Evolutionary conservation across 2,888 invertebrate species (phyloP).

Genomic region (Melinaea menophilus): DNA sequence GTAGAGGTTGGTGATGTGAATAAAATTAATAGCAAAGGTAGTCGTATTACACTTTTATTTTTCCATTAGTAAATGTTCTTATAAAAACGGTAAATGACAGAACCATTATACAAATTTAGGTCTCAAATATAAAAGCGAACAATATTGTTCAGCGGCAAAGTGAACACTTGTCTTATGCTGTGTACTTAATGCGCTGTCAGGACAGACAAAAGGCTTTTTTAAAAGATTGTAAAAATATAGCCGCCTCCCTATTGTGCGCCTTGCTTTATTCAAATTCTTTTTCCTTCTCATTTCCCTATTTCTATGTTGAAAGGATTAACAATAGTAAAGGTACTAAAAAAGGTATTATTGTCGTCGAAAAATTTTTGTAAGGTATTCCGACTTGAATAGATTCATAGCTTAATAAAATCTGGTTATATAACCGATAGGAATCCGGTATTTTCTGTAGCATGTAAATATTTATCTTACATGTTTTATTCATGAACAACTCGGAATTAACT

Average conservation of each 20-base stretch:
- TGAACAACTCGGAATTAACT: too few relatives aligned
- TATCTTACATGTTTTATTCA: too few relatives aligned
- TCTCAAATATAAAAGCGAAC: slow-evolving; percentile 49
- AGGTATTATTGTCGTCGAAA: slow-evolving; percentile 19
- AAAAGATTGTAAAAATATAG: slow-evolving; percentile 69
- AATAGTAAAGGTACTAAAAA: slow-evolving; percentile 58
- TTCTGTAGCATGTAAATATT: too few relatives aligned
- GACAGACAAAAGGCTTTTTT: slow-evolving; percentile 63
- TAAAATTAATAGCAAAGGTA: too few relatives aligned
- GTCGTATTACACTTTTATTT: slow-evolving; percentile 3
- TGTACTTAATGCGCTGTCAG: slow-evolving; percentile 66
- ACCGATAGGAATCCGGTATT: background rate
- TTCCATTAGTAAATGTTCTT: slow-evolving; percentile 11
- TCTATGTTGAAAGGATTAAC: slow-evolving; percentile 71
- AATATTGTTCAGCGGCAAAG: slow-evolving; percentile 54
- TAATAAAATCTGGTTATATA: slow-evolving; percentile 8
- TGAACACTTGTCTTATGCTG: slow-evolving; percentile 68
- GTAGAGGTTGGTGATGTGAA: too few relatives aligned
- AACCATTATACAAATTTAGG: slow-evolving; percentile 29
- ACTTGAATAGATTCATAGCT: slow-evolving; percentile 11
- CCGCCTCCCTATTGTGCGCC: slow-evolving; percentile 56
- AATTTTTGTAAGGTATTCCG: slow-evolving; percentile 11
- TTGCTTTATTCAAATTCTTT: slow-evolving; percentile 62
- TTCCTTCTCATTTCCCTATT: slow-evolving; percentile 70
- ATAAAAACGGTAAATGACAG: slow-evolving; percentile 24